Conservation (phyloP, 2,113 vertebrate genomes). For the Todiramphus saurophagus region DNA sequence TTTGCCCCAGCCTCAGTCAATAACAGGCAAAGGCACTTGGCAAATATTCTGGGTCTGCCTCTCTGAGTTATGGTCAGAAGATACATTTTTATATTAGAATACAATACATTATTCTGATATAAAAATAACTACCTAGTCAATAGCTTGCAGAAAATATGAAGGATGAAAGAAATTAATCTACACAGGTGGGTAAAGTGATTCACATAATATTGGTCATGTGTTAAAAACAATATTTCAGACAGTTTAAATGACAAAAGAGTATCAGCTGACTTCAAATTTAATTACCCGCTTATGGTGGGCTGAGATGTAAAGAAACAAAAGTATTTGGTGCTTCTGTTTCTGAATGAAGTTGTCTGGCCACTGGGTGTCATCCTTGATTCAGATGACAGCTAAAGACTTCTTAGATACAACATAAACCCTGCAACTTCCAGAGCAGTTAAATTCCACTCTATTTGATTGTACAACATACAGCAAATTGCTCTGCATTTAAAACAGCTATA, state of each 20-base stretch:
- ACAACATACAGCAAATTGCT: constrained; percentile 62
- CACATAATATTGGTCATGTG: not conserved
- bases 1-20: not conserved
- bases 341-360: constrained; percentile 60
- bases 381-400: constrained; percentile 36
- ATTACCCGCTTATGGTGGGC: not conserved
- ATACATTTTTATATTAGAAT: not conserved
- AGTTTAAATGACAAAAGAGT: not conserved
- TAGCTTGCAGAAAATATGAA: constrained; percentile 14
- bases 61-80: constrained; percentile 16
- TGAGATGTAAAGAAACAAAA: not conserved
- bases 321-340: not conserved
- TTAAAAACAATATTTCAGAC: not conserved
- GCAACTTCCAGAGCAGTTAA: constrained; percentile 35
- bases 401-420: not conserved
- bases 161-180: not conserved
- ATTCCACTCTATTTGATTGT: constrained; percentile 64
- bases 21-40: not conserved
- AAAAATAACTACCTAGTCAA: constrained; percentile 1
- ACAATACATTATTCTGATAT: not conserved
- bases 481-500: constrained; percentile 66
- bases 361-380: constrained; percentile 78
- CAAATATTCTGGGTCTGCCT: not conserved
- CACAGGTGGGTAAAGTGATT: not conserved
- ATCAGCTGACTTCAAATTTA: not conserved